Evolutionary conservation across 2,888 invertebrate genomes (phyloP), one percentile per base, ranked within the genome.

Genomic region (Volucella zonaria): DNA sequence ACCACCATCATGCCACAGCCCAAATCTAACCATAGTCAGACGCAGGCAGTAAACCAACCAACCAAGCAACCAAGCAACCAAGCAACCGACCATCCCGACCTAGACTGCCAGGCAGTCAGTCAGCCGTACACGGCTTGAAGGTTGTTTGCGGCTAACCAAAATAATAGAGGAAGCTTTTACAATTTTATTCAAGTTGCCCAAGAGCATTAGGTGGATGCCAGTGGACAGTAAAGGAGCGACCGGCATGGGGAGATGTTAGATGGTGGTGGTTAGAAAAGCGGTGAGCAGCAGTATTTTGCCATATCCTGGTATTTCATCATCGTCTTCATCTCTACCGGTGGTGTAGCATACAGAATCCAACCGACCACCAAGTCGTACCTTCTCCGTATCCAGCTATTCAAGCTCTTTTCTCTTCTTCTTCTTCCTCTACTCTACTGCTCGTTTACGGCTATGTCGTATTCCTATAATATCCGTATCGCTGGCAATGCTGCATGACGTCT

Each of bases 151-250:
- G 85, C 62, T 85, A 81, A 81, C 85, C 85, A 85, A 85, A 85
- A 81, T 85, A 85, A 85, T 81, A 85, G 85, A 85, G 85, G 81
- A 85, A 85, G 80, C 85, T 81, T 85, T 85, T 85, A 85, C 85
- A 85, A 81, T 85, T 85, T 85, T 76, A 85, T 85, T 85, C 81
- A 81, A 80, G 79, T 83, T 80, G 71, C 52, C 75, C 75, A 62
- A 76, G 75, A 71, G 61, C 31, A 67, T 49, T 49, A 58, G 66
- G n/a, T 43, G 40, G 62, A 31, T 49, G 49, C 38, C 8, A 14
- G 11, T n/a, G 52, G 54, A 23, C 42, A 15, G 15, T 15, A 40
- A 14, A 66, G 64, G 64, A 66, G 73, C 62, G 49, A 75, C 42
- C 9, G 8, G 45, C 6, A 61, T 14, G 61, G 3, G 49, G 23